Base-by-base conservation (phyloP, 2,888 invertebrate species). In the Taenaris catops region DNA sequence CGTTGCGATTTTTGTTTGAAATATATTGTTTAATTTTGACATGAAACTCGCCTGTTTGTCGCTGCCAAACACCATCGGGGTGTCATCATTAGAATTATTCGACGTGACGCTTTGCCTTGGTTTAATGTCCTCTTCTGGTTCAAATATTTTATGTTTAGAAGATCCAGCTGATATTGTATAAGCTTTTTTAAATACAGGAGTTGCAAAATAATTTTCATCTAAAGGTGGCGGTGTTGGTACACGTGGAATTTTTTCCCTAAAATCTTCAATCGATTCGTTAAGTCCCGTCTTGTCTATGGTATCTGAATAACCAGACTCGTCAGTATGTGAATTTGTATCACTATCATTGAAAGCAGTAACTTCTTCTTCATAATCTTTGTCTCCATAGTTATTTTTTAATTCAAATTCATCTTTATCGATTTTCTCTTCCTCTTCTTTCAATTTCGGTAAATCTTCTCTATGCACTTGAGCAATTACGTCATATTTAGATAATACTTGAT, bases 381-480 rank as follows among this genome's bases (percentile, higher is more conserved):
- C 26, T 10, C 48, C 38, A 6, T 19, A 33, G 25, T 33, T 35
- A 14, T 41, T 32, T 8, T 44, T 38, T 4, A 36, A 32, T 29
- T 52, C 46, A 2, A 24, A 16, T 39, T 55, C 63, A 38, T 56
- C 63, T 32, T 39, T 55, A 0, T 63, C 63, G 10, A 44, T 46
- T 51, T 54, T 65, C 48, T 83, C 79, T 36, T 79, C 79, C 51
- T 79, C 79, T 51, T 83, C 81, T 5, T 55, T 63, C 2, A 84
- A 56, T 55, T 57, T 81, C 0, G 79, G 71, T 34, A 84, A 64
- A 65, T 89, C 88, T 59, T 89, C 89, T 61, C 88, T 79, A 51
- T 89, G 89, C 6, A 89, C 87, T 67, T 88, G 84, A 38, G 81
- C 89, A 51, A 89, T 75, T 10, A 89, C 89, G 66, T 87, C 87